Base-by-base conservation (phyloP, 2,113 vertebrate species). In the Scomber colias region DNA sequence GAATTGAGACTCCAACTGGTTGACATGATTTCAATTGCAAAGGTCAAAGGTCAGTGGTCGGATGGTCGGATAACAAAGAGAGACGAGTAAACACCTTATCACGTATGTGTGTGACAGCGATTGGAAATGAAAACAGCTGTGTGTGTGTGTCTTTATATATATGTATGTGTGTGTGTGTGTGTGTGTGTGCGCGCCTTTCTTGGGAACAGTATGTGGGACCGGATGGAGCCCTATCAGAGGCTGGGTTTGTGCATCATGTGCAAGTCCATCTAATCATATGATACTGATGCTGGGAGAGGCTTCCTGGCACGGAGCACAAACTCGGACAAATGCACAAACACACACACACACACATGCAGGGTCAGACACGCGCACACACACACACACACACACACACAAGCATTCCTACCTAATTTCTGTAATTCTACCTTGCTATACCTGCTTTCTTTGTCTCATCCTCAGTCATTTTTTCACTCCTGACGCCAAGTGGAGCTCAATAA, bases 221-320 rank as follows among this genome's bases (percentile, higher is more conserved):
- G 89, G 92, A 90, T 88, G 77, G 51, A 83, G 72, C 45, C 51
- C 82, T 87, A 89, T 91, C 90, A 84, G 71, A 84, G 75, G 7
- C 78, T 76, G 72, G 57, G 81, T 84, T 86, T 79, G 65, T 83
- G 86, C 82, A 90, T 94, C 91, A 93, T 90, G 90, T 87, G 85
- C 80, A 49, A 71, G 81, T 91, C 81, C 88, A 90, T 94, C 91
- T 92, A 88, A 93, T 94, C 92, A 93, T 91, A 88, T 92, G 92
- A 93, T 90, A 87, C 86, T 81, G 79, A 89, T 89, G 85, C 78
- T 75, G 88, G 87, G 87, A 90, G 88, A 88, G 86, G 84, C 82
- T 95, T 94, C 90, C 91, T 91, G 77, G 75, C 76, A 81, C 55
- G 62, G 40, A 65, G 21, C 66, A 17, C 69, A 65, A 45, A 72